Conservation (phyloP, 1,140 invertebrate species). For the Venustaconcha ellipsiformis region DNA sequence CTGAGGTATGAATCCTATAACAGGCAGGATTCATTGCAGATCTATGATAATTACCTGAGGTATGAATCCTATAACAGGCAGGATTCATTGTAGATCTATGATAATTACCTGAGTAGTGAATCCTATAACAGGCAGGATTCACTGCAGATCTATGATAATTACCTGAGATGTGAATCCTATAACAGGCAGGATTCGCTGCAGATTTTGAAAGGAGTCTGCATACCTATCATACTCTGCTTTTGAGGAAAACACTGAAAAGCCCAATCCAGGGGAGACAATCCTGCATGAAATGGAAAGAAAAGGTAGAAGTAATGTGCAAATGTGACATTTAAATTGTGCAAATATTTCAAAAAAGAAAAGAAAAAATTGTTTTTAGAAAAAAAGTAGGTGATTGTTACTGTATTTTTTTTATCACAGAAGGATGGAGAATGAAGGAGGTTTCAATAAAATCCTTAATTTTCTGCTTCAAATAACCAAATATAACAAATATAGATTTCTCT, state of each 20-base stretch:
- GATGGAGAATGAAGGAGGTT: too few relatives aligned
- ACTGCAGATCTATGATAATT: slow-evolving; percentile 31
- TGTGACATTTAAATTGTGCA: too few relatives aligned
- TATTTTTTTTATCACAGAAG: too few relatives aligned
- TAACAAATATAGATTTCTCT: too few relatives aligned
- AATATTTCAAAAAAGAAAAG: too few relatives aligned
- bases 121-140: slow-evolving; percentile 46
- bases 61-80: slow-evolving; percentile 50
- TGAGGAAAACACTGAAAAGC: slow-evolving; percentile 41
- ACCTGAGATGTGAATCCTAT: slow-evolving; percentile 54
- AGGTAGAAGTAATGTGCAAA: too few relatives aligned
- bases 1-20: slow-evolving; percentile 49
- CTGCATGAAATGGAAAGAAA: slow-evolving; percentile 22
- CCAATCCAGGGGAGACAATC: slow-evolving; percentile 40
- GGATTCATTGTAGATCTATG: slow-evolving; percentile 40
- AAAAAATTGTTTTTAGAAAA: too few relatives aligned
- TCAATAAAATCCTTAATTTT: too few relatives aligned
- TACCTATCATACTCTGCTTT: slow-evolving; percentile 36
- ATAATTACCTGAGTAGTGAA: slow-evolving; percentile 47
- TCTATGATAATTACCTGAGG: slow-evolving; percentile 39
- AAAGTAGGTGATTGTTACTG: too few relatives aligned
- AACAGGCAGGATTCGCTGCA: slow-evolving; percentile 45
- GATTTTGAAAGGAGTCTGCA: slow-evolving; percentile 40
- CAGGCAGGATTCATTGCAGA: slow-evolving; percentile 44
- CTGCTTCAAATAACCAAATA: too few relatives aligned